Base-by-base conservation (phyloP, 2,888 invertebrate genomes). In the Coenonympha arcania region DNA sequence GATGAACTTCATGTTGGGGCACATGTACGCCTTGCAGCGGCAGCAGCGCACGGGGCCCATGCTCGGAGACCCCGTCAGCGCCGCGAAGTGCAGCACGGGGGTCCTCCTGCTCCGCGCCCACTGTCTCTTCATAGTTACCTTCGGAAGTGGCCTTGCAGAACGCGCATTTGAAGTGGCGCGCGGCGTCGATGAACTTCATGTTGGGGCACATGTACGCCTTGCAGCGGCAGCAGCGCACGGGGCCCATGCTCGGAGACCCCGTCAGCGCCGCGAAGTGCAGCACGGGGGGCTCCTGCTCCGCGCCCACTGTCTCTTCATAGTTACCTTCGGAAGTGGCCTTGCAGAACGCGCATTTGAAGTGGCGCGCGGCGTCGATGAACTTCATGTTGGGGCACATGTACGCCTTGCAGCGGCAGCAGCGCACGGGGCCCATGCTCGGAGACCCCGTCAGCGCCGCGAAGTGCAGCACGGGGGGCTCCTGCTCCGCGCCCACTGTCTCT, bases 351-450 rank as follows among this genome's bases (percentile, higher is more conserved):
- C 99, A 99, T 67, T 95, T 95, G 84, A 99, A 99, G 63, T 97
- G 90, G 48, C 98, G 85, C 0, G 99, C 99, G 0, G 98, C 98
- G 83, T 99, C 99, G 44, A 97, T 90, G 73, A 99, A 99, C 81
- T 96, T 95, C 99, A 99, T 99, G 71, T 92, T 95, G 2, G 99
- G 98, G 64, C 96, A 96, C 95, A 99, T 99, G 86, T 99, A 99
- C 0, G 98, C 99, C 85, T 99, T 99, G 86, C 99, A 99, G 47
- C 99, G 91, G 61, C 93, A 90, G 73, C 99, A 99, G 6, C 99
- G 90, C 40, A 99, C 95, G 1, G 99, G 99, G 2, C 99, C 99
- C 68, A 90, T 70, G 0, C 61, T 54, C 0, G 81, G 68, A 0
- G 76, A 71, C 1, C 81, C 84, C 0, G 86, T 83, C 45, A 92